A percentile compares a stretch with the other conserved stretches of the same genome.
Conservation (phyloP, 1,140 invertebrate species). For the Drosophila funebris region DNA sequence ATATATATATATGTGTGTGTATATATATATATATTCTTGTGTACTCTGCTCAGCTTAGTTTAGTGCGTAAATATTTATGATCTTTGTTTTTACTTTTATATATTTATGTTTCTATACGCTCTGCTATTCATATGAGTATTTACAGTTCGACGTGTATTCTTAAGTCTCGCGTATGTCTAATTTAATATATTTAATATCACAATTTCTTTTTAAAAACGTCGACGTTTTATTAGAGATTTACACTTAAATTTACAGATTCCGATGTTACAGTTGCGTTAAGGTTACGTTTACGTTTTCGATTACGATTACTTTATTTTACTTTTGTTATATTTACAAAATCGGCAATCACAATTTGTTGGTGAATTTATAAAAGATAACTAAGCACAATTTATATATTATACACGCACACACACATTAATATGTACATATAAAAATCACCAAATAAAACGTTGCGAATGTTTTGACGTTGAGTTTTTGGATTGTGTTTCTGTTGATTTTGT, state of each 20-base stretch:
- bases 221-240: slow-evolving; percentile 73
- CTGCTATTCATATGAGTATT: slow-evolving; percentile 50
- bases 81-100: slow-evolving; percentile 38
- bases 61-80: slow-evolving; percentile 55
- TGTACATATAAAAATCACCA: slow-evolving; percentile 46
- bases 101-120: slow-evolving; percentile 31
- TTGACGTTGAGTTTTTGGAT: slow-evolving; percentile 52
- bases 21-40: slow-evolving; percentile 48
- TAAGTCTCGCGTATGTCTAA: slow-evolving; percentile 35
- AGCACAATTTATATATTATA: slow-evolving; percentile 31
- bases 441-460: slow-evolving; percentile 70
- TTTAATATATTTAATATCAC: slow-evolving; percentile 72
- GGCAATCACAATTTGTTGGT: slow-evolving; percentile 70
- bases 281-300: background rate
- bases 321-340: slow-evolving; percentile 57
- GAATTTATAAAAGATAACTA: slow-evolving; percentile 44
- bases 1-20: slow-evolving; percentile 50
- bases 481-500: slow-evolving; percentile 23
- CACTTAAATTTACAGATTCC: slow-evolving; percentile 56
- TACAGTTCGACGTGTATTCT: slow-evolving; percentile 40
- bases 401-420: slow-evolving; percentile 21
- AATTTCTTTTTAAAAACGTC: slow-evolving; percentile 78
- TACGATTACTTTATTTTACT: slow-evolving; percentile 12
- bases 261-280: background rate
- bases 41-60: slow-evolving; percentile 58